Evolutionary conservation across 2,888 invertebrate species (phyloP), one percentile per base, ranked within the genome.

Genomic region (Epirrhoe tristata): DNA sequence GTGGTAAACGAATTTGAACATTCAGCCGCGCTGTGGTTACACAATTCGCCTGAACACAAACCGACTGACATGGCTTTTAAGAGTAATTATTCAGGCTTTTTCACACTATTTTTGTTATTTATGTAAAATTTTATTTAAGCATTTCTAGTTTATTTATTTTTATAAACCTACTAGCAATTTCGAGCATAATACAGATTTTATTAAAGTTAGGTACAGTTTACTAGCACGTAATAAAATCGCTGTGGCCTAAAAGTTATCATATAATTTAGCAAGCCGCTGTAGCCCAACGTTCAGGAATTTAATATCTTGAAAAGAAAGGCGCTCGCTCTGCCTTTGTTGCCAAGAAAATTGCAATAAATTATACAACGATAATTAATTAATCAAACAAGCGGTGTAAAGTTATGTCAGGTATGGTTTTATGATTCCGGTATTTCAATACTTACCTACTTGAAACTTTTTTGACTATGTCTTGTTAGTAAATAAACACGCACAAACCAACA

Each of bases 311-410:
- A 82, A 82, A 80, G 74, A 80, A 80, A 77, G 63, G 68, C 73
- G 62, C 14, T 54, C 70, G 59, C 70, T 66, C 63, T 69, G 71
- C 72, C 78, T 81, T 78, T 80, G 79, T 80, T 80, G 73, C 76
- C 78, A 80, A 81, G 78, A 78, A 63, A 74, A 76, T 69, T 77
- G 78, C 78, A 79, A 83, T 82, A 81, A 84, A 85, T 84, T 82
- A 81, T 70, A 59, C 67, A 66, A 71, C 74, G 72, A 70, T 80
- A 80, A 77, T 67, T 5, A 56, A 66, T 60, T 61, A 79, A 58
- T 69, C 80, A 79, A 77, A 79, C 79, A 79, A 75, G 80, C 76
- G 78, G 76, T 65, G 65, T 65, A 65, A 39, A 50, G 32, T 62
- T 46, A 48, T 34, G 53, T 12, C 43, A 6, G 36, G 32, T 46